These are phyloP conservation scores for Donacobius atricapilla DNA, from an alignment of 2,113 vertebrate species.

Conservation along the genomic window DNA sequence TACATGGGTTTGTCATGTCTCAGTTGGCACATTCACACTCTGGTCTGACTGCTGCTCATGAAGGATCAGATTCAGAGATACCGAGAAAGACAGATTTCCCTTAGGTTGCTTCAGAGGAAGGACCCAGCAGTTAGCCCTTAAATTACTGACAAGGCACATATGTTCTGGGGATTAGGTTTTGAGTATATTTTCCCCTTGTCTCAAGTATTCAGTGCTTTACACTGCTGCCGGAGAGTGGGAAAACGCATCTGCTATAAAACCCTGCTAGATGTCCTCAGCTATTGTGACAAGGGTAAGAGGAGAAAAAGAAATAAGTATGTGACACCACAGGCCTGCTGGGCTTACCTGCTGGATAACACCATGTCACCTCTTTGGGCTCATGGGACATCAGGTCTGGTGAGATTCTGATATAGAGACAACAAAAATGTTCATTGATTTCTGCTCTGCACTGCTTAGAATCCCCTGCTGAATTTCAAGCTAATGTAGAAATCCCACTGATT, in stretches of 20 bases:
- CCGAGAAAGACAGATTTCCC: not conserved
- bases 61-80: not conserved
- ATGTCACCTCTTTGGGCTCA: not conserved
- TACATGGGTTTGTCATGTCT: slow-evolving; percentile 15
- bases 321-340: not conserved
- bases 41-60: not conserved
- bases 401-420: not conserved
- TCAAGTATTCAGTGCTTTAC: not conserved
- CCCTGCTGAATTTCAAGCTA: not conserved
- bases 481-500: not conserved
- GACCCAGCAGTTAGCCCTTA: not conserved
- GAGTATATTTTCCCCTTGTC: not conserved
- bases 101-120: not conserved
- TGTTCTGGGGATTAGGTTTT: not conserved
- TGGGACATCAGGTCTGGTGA: not conserved
- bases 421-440: not conserved
- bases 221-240: not conserved
- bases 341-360: not conserved
- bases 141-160: not conserved
- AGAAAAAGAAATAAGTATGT: not conserved
- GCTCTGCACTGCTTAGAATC: not conserved
- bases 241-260: not conserved
- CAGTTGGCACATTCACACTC: slow-evolving; percentile 15
- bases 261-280: not conserved
- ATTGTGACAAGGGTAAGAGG: not conserved